Evolutionary conservation across 2,888 invertebrate genomes (phyloP).

Genomic region (Limnephilus auricula): DNA sequence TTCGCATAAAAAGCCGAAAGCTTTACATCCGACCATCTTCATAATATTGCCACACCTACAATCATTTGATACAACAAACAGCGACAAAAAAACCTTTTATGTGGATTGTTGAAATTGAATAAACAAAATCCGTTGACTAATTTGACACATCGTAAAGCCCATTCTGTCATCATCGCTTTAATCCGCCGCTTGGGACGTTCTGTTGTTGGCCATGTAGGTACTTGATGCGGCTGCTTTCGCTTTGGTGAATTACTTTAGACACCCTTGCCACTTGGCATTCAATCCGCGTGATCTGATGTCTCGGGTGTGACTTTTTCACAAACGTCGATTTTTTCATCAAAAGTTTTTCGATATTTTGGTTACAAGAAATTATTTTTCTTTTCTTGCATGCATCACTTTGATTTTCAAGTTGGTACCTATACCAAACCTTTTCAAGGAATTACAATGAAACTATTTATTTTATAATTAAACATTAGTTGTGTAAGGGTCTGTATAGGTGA

Average conservation of each 20-base stretch:
- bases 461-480: neutral
- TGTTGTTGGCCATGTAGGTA: neutral
- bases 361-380: neutral
- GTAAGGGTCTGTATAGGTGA: neutral
- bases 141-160: constrained; percentile 8
- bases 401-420: neutral
- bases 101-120: neutral
- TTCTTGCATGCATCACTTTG: neutral
- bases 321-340: neutral
- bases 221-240: constrained; percentile 1
- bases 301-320: neutral
- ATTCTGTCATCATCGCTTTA: neutral
- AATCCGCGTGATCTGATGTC: constrained; percentile 8
- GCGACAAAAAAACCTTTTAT: neutral
- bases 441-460: too few species aligned
- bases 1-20: neutral
- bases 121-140: neutral
- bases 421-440: neutral
- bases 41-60: neutral
- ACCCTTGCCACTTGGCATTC: constrained; percentile 19
- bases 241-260: neutral
- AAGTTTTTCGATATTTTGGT: neutral
- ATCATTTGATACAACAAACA: neutral
- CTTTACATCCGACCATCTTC: neutral
- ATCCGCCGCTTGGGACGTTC: neutral